Percentiles rank a stretch among this genome's conserved stretches.
Evolutionary conservation across 1,140 invertebrate genomes (phyloP).

Genomic region (Chelonus insularis): DNA sequence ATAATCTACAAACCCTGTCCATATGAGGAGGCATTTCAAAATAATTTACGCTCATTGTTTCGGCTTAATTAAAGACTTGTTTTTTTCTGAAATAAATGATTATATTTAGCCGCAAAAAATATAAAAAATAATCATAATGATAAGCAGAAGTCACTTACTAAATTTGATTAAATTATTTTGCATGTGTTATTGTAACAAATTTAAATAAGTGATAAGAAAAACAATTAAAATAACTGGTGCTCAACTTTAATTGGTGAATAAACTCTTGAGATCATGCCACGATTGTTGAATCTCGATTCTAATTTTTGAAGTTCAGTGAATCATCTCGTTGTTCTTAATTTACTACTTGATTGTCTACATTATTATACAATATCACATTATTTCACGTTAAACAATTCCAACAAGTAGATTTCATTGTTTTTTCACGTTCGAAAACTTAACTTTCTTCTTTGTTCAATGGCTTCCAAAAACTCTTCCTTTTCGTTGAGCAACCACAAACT

Average conservation of each 20-base stretch:
- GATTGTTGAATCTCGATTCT: conserved; percentile 6
- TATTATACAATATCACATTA: neutral
- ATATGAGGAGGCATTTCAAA: conserved; percentile 48
- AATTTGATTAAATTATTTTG: too few relatives aligned
- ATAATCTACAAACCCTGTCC: conserved; percentile 53
- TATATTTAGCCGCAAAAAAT: too few relatives aligned
- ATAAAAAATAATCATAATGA: too few relatives aligned
- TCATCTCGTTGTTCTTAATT: neutral
- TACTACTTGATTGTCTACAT: neutral
- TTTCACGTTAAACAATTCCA: neutral
- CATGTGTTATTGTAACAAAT: too few relatives aligned
- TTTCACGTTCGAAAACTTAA: neutral
- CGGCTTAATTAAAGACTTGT: neutral
- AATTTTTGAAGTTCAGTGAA: neutral
- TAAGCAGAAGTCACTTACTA: too few relatives aligned
- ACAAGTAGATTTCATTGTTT: neutral
- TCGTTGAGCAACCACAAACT: neutral
- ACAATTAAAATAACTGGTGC: conserved; percentile 20
- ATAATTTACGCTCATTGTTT: conserved; percentile 45
- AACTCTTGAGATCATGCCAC: conserved; percentile 7
- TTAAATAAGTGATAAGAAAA: conserved; percentile 8
- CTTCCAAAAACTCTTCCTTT: conserved; percentile 16
- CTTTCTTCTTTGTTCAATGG: neutral
- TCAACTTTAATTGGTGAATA: conserved; percentile 20
- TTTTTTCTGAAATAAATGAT: neutral